Base-by-base conservation (phyloP, 2,888 invertebrate genomes). In the Drosophila imparisetae region DNA sequence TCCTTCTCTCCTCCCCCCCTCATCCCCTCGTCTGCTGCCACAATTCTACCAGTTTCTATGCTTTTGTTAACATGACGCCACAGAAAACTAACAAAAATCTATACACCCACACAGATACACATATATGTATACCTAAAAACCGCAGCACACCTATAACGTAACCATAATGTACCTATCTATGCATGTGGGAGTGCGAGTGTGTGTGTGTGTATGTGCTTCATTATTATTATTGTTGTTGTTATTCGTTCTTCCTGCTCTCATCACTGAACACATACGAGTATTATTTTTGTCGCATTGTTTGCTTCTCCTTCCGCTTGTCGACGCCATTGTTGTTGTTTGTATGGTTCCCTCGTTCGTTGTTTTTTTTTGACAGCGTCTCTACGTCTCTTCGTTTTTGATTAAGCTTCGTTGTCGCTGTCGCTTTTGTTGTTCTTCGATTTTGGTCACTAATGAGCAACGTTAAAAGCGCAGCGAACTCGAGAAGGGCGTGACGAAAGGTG, bases 231-330 rank as follows among this genome's bases (percentile, higher is more conserved):
- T 74, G 67, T 66, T 83, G 66, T 72, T 75, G 66, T 72, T 75
- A 72, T 70, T 76, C 57, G 72, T 67, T 75, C 72, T 74, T 78
- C 76, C 83, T 83, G 74, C 53, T 62, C 60, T 59, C 67, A 49
- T 50, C 63, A 61, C 30, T 65, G 57, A 42, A 29, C 50, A 70
- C 72, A 66, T 73, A 50, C 59, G 64, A 42, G 88, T 75, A 85
- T 87, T 84, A 84, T 84, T 87, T 86, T 75, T 75, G 81, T 86
- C 83, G 78, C 80, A 86, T 86, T 86, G 87, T 89, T 86, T 89
- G 81, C 85, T 84, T 79, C 74, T 62, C 55, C 70, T 69, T 81
- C 74, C 81, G 80, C 82, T 64, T 82, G 75, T 82, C 83, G 75
- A 61, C 71, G 83, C 71, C 81, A 79, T 89, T 88, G 83, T 85